These are phyloP conservation scores for Drosophila crucigera DNA, from an alignment of 2,888 invertebrate species.

Conservation along the genomic window DNA sequence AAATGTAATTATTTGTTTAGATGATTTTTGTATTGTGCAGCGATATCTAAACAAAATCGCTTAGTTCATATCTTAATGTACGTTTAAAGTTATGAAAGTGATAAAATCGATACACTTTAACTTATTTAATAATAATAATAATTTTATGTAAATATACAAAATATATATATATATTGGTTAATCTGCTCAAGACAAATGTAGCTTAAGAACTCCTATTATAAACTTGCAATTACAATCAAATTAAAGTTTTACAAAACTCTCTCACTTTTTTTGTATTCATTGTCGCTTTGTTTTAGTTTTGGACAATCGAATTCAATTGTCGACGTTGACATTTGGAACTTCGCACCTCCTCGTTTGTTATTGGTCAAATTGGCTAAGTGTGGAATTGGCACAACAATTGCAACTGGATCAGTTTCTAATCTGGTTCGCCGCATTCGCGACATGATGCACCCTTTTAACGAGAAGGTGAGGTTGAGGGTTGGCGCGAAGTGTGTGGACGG, in stretches of 20 bases:
- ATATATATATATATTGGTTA: neutral
- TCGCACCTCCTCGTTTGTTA: conserved; percentile 15
- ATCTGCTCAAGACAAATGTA: neutral
- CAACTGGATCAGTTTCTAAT: conserved; percentile 25
- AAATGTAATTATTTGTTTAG: neutral
- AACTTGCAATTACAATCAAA: neutral
- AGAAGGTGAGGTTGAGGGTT: rapidly evolving
- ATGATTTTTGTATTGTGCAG: neutral
- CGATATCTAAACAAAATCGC: neutral
- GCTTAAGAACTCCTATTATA: neutral
- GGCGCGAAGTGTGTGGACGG: too few species aligned
- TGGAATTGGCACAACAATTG: conserved; percentile 3
- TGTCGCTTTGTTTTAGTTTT: conserved; percentile 7
- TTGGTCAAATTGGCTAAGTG: conserved; percentile 40
- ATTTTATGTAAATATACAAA: neutral
- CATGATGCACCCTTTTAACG: conserved; percentile 6
- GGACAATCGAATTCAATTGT: conserved; percentile 33
- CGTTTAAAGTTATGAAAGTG: neutral
- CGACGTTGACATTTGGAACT: conserved; percentile 45
- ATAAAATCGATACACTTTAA: neutral
- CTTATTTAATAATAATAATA: too few species aligned
- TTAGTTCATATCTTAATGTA: neutral
- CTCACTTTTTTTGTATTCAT: neutral
- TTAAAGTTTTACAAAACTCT: neutral
- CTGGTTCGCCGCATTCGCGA: conserved; percentile 5